These are phyloP conservation scores for Cyclophora albipunctata DNA, from an alignment of 2,888 invertebrate species.

Conservation along the genomic window DNA sequence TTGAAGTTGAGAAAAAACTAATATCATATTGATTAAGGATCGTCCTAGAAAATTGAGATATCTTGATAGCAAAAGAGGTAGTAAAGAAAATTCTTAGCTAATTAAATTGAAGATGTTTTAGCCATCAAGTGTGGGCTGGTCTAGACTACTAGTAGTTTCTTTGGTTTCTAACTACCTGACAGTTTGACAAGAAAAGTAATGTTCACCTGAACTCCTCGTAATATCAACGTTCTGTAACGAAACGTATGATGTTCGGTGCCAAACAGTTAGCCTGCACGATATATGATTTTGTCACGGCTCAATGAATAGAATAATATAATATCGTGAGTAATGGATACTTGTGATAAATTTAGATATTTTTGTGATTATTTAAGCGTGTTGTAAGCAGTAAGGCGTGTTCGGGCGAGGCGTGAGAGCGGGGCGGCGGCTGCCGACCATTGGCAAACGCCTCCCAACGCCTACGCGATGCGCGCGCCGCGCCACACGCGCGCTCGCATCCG, in stretches of 20 bases:
- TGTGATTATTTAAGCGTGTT: slow-evolving; percentile 24
- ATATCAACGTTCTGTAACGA: no score
- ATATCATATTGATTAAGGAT: no score
- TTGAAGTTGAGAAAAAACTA: no score
- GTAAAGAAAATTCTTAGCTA: no score
- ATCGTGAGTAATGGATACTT: slow-evolving; percentile 11
- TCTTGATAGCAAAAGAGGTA: no score
- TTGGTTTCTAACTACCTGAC: no score
- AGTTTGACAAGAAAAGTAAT: no score
- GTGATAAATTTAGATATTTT: slow-evolving; percentile 20
- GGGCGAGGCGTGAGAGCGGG: slow-evolving; percentile 44
- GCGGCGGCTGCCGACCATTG: slow-evolving; percentile 64
- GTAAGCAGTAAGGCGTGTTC: slow-evolving; percentile 38
- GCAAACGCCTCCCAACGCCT: slow-evolving; percentile 75
- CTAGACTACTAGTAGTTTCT: no score
- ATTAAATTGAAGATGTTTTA: no score
- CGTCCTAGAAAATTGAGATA: no score
- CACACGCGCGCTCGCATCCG: slow-evolving; percentile 30
- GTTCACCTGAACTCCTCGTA: no score
- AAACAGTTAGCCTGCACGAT: slow-evolving; percentile 11
- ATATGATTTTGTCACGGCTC: slow-evolving; percentile 12
- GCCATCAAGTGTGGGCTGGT: no score
- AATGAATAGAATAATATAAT: slow-evolving; percentile 13
- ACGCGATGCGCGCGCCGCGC: slow-evolving; percentile 59
- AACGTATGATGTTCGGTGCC: slow-evolving; percentile 6